Evolutionary conservation across 1,140 invertebrate species (phyloP).

Genomic region (Drosophila kepulauana): DNA sequence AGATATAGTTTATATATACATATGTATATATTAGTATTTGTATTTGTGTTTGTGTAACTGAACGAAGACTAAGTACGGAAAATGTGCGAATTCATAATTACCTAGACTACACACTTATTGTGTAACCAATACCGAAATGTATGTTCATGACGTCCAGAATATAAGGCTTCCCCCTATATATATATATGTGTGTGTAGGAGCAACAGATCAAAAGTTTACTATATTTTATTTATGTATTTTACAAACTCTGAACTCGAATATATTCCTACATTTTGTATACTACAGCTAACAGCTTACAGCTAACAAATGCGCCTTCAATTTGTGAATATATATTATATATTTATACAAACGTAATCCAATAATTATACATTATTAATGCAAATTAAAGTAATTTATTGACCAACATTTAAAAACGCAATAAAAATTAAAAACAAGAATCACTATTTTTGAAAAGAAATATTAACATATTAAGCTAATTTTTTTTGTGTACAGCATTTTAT

Average conservation of each 20-base stretch:
- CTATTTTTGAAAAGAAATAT: not conserved
- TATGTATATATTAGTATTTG: slow-evolving; percentile 10
- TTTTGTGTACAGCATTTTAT: slow-evolving; percentile 58
- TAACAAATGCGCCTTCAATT: slow-evolving; percentile 71
- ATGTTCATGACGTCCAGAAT: slow-evolving; percentile 54
- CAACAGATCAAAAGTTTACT: slow-evolving; percentile 44
- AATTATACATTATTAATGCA: slow-evolving; percentile 28
- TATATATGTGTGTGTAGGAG: slow-evolving; percentile 8
- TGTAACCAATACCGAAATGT: slow-evolving; percentile 43
- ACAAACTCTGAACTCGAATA: slow-evolving; percentile 49
- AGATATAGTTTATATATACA: slow-evolving; percentile 42
- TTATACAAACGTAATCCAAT: slow-evolving; percentile 36
- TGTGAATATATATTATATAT: slow-evolving; percentile 69
- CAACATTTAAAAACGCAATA: slow-evolving; percentile 50
- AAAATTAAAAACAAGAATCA: slow-evolving; percentile 26
- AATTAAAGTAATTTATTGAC: slow-evolving; percentile 53
- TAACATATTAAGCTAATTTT: slow-evolving; percentile 7
- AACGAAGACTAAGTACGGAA: slow-evolving; percentile 61
- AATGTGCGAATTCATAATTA: slow-evolving; percentile 58
- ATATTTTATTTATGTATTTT: slow-evolving; percentile 42
- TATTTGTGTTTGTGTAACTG: slow-evolving; percentile 58
- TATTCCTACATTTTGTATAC: slow-evolving; percentile 69
- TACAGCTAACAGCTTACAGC: slow-evolving; percentile 53
- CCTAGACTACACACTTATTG: slow-evolving; percentile 22
- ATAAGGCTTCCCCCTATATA: slow-evolving; percentile 30